Base-by-base conservation (phyloP, 2,888 invertebrate species). In the Hydrotaea diabolus region DNA sequence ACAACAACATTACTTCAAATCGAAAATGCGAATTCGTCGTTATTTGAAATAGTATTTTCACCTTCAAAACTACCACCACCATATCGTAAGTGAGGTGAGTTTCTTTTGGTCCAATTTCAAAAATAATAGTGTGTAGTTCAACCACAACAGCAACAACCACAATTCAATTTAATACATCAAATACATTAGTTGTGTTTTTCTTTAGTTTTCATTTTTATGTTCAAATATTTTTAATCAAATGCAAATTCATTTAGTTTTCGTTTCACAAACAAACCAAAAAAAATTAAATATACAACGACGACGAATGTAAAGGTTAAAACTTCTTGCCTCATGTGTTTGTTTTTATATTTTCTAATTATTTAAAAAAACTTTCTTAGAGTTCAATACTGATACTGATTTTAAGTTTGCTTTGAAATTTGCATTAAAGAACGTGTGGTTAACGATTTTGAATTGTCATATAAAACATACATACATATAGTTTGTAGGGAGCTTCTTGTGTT, bases 11-110 rank as follows among this genome's bases (percentile, higher is more conserved):
- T 59, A 11, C 59, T 26, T 26, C 59, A 23, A 59, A 21, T 19
- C 11, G 43, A 49, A 49, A 15, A 43, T 4, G 8, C 39, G 39
- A n/a, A n/a, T n/a, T 39, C 39, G 19, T 31, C 7, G 46, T 53
- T n/a, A 9, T 31, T 23, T 26, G 43, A 39, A 53, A 46, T 66
- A 57, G 17, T 46, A 69, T 69, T 55, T 57, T 59, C 64, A 62
- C 26, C 62, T 46, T 43, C 39, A 69, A 43, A 31, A 31, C 31
- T 31, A 31, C 31, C 31, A 31, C 31, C 31, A 31, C 31, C 31
- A 31, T 31, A 62, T 31, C 62, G n/a, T 11, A 80, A 39, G 72
- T 79, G 84, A 81, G 80, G 84, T 84, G 84, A 80, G 84, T 81
- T 78, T 46, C 43, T 71, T 73, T 73, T 73, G 23, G 55, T 36